Evolutionary conservation across 2,888 invertebrate genomes (phyloP).

Genomic region (Synergus laeviventris): DNA sequence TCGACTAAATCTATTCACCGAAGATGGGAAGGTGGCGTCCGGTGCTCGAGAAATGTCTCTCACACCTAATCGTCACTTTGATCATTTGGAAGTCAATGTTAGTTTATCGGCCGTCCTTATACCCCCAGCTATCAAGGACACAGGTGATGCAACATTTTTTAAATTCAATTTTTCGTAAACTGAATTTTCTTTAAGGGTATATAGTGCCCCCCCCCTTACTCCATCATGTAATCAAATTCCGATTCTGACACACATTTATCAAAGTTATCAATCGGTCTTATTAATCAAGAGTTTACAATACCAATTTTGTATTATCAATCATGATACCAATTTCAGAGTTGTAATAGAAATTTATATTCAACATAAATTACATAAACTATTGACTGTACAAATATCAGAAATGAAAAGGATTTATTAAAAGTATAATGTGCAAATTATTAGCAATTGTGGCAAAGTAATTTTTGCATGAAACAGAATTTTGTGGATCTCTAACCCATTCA

Average conservation of each 20-base stretch:
- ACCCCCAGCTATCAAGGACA: constrained; percentile 87
- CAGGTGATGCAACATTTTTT: constrained; percentile 76
- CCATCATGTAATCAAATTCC: no score
- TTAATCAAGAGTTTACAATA: no score
- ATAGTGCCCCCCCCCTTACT: no score
- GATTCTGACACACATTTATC: no score
- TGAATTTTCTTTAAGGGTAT: neutral
- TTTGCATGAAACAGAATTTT: neutral
- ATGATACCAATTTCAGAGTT: no score
- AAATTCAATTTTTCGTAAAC: neutral
- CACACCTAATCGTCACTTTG: constrained; percentile 89
- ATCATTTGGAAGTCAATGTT: constrained; percentile 89
- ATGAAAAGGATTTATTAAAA: no score
- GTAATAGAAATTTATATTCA: no score
- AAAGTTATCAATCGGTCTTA: no score
- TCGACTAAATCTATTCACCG: constrained; percentile 86
- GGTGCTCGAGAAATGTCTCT: constrained; percentile 85
- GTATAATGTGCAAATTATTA: neutral
- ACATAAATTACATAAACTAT: no score
- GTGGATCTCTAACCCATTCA: neutral
- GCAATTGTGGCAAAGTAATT: neutral
- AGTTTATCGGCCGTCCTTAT: constrained; percentile 92
- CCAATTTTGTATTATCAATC: no score
- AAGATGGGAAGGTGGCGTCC: constrained; percentile 85
- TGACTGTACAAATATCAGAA: no score